Evolutionary conservation across 2,888 invertebrate genomes (phyloP), one percentile per base, ranked within the genome.

Genomic region (Saturnia pavonia): DNA sequence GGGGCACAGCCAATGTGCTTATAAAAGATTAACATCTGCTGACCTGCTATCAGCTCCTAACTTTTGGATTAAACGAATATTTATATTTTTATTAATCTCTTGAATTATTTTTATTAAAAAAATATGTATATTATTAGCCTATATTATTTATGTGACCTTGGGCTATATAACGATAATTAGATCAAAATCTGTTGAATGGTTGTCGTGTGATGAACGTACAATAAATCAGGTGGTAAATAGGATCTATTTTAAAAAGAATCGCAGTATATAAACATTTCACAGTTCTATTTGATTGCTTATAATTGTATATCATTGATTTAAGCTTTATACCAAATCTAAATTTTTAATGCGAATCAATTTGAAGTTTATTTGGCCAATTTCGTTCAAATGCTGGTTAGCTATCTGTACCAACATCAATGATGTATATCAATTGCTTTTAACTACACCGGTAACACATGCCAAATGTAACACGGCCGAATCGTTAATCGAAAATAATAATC

Each of bases 401-500:
- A 74, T 72, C 66, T 72, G 63, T 67, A 45, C 22, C 14, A 40
- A 27, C 70, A 74, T 73, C 72, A 71, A 72, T 76, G 69, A 72
- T 69, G 22, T 71, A 73, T 78, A 71, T 68, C 71, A 70, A 73
- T 69, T 67, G 40, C 69, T 70, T 72, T 71, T 72, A 40, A 22
- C 65, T 65, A n/a, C 40, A 40, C 11, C 22, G 34, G 71, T 74
- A 72, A 71, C 74, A 73, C 75, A 76, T 75, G 74, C 72, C 78
- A 78, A 78, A 63, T 43, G n/a, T 76, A 78, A 74, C 72, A 72
- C 70, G 70, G 65, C 71, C 63, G 71, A 75, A 75, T 75, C 74
- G 51, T 54, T 70, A 72, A 80, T 78, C 77, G 73, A 73, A 73
- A 78, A 76, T 75, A 74, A 69, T 76, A 79, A 82, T 82, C 79